Evolutionary conservation across 2,797 vertebrate genomes (phyloP).

Genomic region (Discoglossus pictus): DNA sequence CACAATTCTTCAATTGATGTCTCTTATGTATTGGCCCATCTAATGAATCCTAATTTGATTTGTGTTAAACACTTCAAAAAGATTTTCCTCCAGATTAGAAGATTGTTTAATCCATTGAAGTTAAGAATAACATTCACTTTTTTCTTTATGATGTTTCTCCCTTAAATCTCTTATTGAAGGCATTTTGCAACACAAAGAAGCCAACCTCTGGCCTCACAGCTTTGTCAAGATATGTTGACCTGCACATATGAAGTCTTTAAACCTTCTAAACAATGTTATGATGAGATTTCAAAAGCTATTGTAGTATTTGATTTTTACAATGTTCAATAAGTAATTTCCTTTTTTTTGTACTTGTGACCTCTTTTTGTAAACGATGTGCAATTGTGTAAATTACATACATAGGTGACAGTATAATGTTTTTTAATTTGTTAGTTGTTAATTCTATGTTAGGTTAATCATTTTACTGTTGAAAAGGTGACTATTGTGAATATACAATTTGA

Average conservation of each 20-base stretch:
- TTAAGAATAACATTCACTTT: constrained; percentile 37
- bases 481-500: too few relatives aligned
- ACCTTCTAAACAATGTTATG: constrained; percentile 28
- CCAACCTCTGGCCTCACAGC: constrained; percentile 15
- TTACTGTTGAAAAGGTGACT: too few relatives aligned
- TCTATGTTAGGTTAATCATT: too few relatives aligned
- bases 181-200: constrained; percentile 16
- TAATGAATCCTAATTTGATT: constrained; percentile 42
- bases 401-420: too few relatives aligned
- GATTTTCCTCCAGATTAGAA: constrained; percentile 27
- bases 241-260: constrained; percentile 28
- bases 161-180: constrained; percentile 29
- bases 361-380: too few relatives aligned
- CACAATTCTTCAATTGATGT: constrained; percentile 26
- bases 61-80: constrained; percentile 43
- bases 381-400: too few relatives aligned
- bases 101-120: constrained; percentile 39
- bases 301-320: constrained; percentile 11
- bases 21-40: constrained; percentile 33
- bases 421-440: too few relatives aligned
- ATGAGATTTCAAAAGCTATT: constrained; percentile 19
- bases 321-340: neutral
- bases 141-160: constrained; percentile 28
- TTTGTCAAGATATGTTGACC: constrained; percentile 36
- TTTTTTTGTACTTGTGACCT: too few relatives aligned